These are phyloP conservation scores for Epinephelus fuscoguttatus DNA, from an alignment of 2,113 vertebrate species.

Conservation along the genomic window DNA sequence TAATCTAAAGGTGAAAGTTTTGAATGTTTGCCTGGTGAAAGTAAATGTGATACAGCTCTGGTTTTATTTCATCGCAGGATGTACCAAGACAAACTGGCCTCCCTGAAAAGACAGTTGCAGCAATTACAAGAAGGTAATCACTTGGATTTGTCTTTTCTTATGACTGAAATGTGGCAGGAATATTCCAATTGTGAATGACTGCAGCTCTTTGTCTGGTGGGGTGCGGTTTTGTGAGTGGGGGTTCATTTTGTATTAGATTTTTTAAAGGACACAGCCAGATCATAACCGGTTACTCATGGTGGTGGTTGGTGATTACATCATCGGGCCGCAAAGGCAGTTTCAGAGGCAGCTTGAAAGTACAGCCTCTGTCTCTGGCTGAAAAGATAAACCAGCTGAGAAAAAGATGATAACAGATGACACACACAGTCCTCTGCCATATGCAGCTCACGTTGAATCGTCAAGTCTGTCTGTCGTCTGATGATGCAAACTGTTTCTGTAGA, in stretches of 20 bases:
- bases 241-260: background rate
- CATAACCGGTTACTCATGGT: slow-evolving; percentile 4
- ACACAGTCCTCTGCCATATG: background rate
- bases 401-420: background rate
- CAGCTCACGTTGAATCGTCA: background rate
- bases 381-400: slow-evolving; percentile 6
- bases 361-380: slow-evolving; percentile 5
- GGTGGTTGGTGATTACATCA: slow-evolving; percentile 26
- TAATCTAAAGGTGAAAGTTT: background rate
- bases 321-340: slow-evolving; percentile 5
- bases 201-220: slow-evolving; percentile 5
- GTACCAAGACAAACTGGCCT: slow-evolving; percentile 98
- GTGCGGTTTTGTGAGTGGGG: slow-evolving; percentile 3
- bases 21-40: background rate
- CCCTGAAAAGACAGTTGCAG: slow-evolving; percentile 94
- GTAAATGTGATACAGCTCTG: background rate
- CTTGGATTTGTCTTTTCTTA: background rate
- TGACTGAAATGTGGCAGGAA: background rate
- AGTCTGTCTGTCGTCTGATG: slow-evolving; percentile 22
- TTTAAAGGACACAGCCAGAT: slow-evolving; percentile 14
- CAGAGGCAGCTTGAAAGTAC: background rate
- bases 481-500: slow-evolving; percentile 4
- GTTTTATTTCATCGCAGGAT: slow-evolving; percentile 85
- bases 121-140: slow-evolving; percentile 95
- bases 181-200: background rate